Conservation (phyloP, 2,888 invertebrate species). For the Gasteruption jaculator region DNA sequence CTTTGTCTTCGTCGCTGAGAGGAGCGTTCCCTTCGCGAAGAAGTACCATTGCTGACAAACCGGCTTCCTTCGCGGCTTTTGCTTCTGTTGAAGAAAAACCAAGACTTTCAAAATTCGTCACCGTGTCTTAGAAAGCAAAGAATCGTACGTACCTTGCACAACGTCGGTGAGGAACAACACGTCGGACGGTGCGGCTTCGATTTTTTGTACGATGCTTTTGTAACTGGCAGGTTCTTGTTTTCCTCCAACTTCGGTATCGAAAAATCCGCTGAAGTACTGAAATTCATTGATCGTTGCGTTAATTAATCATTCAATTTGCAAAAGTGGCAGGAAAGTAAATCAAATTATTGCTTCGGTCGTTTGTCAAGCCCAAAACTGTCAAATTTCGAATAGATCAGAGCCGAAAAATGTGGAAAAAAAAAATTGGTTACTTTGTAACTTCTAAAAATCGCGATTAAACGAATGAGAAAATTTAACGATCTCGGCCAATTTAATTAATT, state of each 20-base stretch:
- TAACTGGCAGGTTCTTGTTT: slow-evolving; percentile 80
- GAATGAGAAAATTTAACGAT: too few species aligned
- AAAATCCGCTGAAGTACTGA: slow-evolving; percentile 70
- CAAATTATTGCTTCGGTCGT: too few species aligned
- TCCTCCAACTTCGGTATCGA: slow-evolving; percentile 80
- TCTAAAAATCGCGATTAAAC: too few species aligned
- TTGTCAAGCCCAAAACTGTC: too few species aligned
- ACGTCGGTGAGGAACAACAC: slow-evolving; percentile 86
- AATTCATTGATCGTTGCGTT: too few species aligned
- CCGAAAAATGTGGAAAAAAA: too few species aligned
- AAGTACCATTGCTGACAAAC: slow-evolving; percentile 66
- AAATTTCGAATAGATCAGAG: too few species aligned
- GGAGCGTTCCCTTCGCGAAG: slow-evolving; percentile 75
- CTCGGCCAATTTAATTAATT: too few species aligned
- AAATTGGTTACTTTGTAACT: too few species aligned
- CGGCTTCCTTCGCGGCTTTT: slow-evolving; percentile 73
- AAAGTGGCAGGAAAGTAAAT: too few species aligned
- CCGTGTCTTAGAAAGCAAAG: not conserved
- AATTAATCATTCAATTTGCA: too few species aligned
- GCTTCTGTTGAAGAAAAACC: slow-evolving; percentile 62
- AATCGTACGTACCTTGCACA: slow-evolving; percentile 61
- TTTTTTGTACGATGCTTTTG: slow-evolving; percentile 66
- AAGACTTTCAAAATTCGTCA: slow-evolving; percentile 2
- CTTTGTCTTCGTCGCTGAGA: slow-evolving; percentile 59
- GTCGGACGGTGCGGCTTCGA: slow-evolving; percentile 62